phyloP scores from a whole-genome alignment of 2,888 invertebrate species.

The Tryphoninae sp. region DNA sequence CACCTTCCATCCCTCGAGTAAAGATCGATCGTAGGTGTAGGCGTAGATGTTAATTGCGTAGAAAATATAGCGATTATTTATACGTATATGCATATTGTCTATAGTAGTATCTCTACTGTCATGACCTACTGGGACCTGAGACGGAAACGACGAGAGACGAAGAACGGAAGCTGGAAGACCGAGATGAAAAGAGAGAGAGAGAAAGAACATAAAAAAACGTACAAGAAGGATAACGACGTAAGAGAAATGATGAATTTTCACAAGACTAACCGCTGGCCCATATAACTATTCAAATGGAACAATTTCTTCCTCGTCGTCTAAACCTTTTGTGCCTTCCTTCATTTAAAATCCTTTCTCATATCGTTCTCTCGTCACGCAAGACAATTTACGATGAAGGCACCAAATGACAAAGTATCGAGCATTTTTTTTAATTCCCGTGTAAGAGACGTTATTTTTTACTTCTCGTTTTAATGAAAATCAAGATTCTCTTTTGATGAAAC shows the following conservation, averaged over 20 bases:
- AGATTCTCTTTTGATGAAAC: no score
- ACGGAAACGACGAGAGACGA: slow-evolving; percentile 13
- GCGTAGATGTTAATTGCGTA: slow-evolving; percentile 29
- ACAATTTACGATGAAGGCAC: not conserved
- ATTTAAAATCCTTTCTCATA: not conserved
- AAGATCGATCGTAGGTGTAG: slow-evolving; percentile 48
- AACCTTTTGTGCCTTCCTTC: slow-evolving; percentile 37
- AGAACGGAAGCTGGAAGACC: not conserved
- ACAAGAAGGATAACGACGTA: slow-evolving; percentile 19
- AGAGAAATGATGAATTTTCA: slow-evolving; percentile 11
- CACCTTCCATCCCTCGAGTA: slow-evolving; percentile 12
- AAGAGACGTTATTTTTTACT: no score
- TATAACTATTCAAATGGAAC: slow-evolving; percentile 29
- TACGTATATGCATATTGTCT: slow-evolving; percentile 1
- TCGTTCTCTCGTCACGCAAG: slow-evolving; percentile 2
- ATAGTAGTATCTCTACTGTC: slow-evolving; percentile 9
- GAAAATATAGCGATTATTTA: slow-evolving; percentile 1
- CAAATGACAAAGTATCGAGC: not conserved
- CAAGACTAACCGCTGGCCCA: not conserved
- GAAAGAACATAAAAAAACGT: slow-evolving; percentile 2
- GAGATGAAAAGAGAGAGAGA: slow-evolving; percentile 17
- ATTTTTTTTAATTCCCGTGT: not conserved
- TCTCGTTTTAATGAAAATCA: no score
- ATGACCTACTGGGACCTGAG: slow-evolving; percentile 7
- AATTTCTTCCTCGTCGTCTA: slow-evolving; percentile 33